Conservation (phyloP, 2,888 invertebrate genomes). For the Noctua pronuba region DNA sequence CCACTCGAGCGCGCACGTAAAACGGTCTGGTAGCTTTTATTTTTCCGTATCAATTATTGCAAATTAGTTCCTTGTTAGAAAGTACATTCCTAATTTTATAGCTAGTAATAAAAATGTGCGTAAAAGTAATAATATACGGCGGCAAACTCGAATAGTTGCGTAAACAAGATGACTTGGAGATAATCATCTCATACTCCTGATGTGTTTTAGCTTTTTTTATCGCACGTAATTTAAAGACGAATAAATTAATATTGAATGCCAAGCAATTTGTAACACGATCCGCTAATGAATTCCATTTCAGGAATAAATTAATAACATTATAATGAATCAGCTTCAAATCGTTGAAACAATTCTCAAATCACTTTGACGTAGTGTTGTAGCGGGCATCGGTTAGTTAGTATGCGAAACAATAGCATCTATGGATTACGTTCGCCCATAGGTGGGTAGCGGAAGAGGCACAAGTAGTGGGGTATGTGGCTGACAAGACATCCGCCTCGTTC, state of each 20-base stretch:
- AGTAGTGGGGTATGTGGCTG: constrained; percentile 51
- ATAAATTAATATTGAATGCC: constrained; percentile 51
- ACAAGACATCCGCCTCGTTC: constrained; percentile 80
- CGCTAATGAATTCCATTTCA: constrained; percentile 51
- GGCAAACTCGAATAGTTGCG: constrained; percentile 30
- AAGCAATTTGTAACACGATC: constrained; percentile 57
- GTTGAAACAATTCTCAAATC: constrained; percentile 17
- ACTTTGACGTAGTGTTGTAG: constrained; percentile 18
- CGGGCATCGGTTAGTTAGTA: constrained; percentile 41
- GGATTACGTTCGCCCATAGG: constrained; percentile 54
- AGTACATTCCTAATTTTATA: constrained; percentile 50
- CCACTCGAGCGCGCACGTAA: constrained; percentile 63
- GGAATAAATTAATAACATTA: constrained; percentile 48
- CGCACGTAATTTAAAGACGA: constrained; percentile 20
- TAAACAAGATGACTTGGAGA: constrained; percentile 37
- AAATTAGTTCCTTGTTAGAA: constrained; percentile 66
- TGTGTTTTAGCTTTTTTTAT: constrained; percentile 6
- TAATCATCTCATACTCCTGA: constrained; percentile 28
- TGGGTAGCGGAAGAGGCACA: constrained; percentile 54
- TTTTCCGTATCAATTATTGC: constrained; percentile 64
- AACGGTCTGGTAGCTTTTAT: constrained; percentile 68
- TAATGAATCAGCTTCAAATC: constrained; percentile 32
- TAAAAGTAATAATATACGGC: constrained; percentile 24
- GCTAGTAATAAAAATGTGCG: constrained; percentile 38
- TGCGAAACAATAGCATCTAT: constrained; percentile 59